Conservation (phyloP, 2,797 vertebrate genomes). For the Threskiornis aethiopicus region DNA sequence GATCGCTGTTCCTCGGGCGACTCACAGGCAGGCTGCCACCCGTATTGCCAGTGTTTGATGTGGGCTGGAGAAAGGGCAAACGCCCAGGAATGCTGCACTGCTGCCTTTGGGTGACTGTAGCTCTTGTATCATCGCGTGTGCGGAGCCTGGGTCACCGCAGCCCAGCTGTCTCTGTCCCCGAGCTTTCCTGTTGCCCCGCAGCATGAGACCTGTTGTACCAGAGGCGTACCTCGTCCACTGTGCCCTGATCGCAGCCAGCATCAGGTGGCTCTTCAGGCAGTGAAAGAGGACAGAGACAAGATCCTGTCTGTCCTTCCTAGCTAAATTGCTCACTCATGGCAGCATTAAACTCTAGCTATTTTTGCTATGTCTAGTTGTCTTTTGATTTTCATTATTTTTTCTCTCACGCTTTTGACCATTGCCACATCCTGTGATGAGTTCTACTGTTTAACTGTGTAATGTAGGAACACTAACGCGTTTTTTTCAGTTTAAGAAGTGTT, state of each 20-base stretch:
- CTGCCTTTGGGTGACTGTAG: not conserved
- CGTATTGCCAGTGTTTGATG: rapidly evolving
- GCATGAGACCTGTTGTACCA: not conserved
- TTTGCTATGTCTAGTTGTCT: not conserved
- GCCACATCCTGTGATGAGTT: constrained; percentile 43
- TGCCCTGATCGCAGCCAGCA: not conserved
- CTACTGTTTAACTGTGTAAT: not conserved
- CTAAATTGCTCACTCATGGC: not conserved
- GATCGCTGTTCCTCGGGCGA: rapidly evolving
- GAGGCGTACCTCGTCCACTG: rapidly evolving
- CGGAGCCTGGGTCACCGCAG: not conserved
- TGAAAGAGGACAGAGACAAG: not conserved
- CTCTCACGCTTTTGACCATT: constrained; percentile 18
- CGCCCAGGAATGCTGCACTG: not conserved
- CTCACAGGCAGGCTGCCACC: not conserved
- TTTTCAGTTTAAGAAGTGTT: not conserved
- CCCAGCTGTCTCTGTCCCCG: not conserved
- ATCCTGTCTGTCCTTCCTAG: not conserved
- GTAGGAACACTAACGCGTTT: not conserved
- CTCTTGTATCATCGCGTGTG: rapidly evolving
- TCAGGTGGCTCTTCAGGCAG: not conserved
- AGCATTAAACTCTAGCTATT: not conserved
- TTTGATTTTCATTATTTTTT: not conserved
- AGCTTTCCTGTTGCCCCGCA: not conserved
- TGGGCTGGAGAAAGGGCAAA: not conserved